Evolutionary conservation across 2,113 vertebrate genomes (phyloP).

Genomic region (Scytalopus superciliaris): DNA sequence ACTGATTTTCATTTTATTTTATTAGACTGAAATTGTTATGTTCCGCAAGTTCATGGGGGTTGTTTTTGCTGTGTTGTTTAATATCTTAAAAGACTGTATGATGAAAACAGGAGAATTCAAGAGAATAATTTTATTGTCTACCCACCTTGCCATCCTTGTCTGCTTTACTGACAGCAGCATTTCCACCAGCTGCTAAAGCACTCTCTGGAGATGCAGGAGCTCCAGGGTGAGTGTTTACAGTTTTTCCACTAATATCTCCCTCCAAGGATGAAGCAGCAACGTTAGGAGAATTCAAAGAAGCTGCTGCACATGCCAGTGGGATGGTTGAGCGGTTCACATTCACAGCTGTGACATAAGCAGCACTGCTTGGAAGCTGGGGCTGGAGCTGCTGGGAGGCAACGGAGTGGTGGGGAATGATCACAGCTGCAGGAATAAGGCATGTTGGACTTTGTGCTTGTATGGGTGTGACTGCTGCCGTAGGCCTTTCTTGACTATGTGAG

Average conservation of each 20-base stretch:
- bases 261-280: constrained; percentile 81
- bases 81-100: background rate
- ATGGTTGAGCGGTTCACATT: constrained; percentile 64
- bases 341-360: constrained; percentile 69
- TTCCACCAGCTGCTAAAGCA: constrained; percentile 68
- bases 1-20: constrained; percentile 26
- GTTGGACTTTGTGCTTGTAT: constrained; percentile 84
- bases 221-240: constrained; percentile 67
- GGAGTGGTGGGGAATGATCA: constrained; percentile 77
- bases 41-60: background rate
- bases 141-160: constrained; percentile 93
- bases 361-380: constrained; percentile 61
- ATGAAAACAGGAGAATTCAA: background rate
- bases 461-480: constrained; percentile 88
- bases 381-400: constrained; percentile 62
- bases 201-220: constrained; percentile 73
- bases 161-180: constrained; percentile 72
- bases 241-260: constrained; percentile 75
- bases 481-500: constrained; percentile 89
- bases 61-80: background rate
- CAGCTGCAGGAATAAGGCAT: constrained; percentile 76
- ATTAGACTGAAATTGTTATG: constrained; percentile 7
- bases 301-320: constrained; percentile 82
- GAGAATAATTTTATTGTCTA: background rate
- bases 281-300: constrained; percentile 82